Percentiles rank a stretch among this genome's conserved stretches.
These are phyloP conservation scores for Periophthalmodon schlosseri DNA, from an alignment of 2,113 vertebrate genomes.

Conservation along the genomic window DNA sequence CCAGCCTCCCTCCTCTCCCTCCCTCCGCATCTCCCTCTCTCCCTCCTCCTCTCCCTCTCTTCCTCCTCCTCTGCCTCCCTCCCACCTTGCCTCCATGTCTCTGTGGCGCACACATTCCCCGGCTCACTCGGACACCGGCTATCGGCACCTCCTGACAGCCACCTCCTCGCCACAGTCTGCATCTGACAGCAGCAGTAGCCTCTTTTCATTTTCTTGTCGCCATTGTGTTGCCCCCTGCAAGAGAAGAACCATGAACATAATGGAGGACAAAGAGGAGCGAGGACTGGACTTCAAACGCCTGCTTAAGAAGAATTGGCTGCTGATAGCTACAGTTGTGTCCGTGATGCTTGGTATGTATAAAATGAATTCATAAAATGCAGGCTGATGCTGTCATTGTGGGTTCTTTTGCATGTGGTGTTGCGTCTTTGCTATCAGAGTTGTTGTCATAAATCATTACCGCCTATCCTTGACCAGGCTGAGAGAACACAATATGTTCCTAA, in stretches of 20 bases:
- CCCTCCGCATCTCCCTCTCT: constrained; percentile 1
- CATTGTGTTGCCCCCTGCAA: constrained; percentile 11
- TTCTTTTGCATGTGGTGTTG: constrained; percentile 3
- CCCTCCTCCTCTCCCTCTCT: background rate
- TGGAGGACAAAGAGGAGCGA: constrained; percentile 78
- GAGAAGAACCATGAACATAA: constrained; percentile 66
- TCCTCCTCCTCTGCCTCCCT: background rate
- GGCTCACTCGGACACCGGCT: constrained; percentile 31
- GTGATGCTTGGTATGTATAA: constrained; percentile 87
- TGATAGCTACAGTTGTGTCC: constrained; percentile 84
- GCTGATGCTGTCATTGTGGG: background rate
- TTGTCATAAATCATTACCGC: constrained; percentile 32
- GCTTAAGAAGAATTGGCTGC: constrained; percentile 88
- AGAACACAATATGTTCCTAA: background rate
- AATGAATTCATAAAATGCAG: background rate
- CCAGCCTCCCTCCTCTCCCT: constrained; percentile 4
- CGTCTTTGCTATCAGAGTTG: constrained; percentile 8
- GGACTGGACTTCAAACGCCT: constrained; percentile 74
- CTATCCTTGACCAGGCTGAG: constrained; percentile 2
- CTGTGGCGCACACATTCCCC: constrained; percentile 7
- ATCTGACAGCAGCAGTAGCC: constrained; percentile 30
- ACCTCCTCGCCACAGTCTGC: constrained; percentile 51
- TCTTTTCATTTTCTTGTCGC: constrained; percentile 31
- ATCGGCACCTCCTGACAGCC: constrained; percentile 53
- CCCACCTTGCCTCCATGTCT: background rate